These are phyloP conservation scores for Conus canariensis DNA, from an alignment of 2,888 invertebrate species.

Conservation along the genomic window DNA sequence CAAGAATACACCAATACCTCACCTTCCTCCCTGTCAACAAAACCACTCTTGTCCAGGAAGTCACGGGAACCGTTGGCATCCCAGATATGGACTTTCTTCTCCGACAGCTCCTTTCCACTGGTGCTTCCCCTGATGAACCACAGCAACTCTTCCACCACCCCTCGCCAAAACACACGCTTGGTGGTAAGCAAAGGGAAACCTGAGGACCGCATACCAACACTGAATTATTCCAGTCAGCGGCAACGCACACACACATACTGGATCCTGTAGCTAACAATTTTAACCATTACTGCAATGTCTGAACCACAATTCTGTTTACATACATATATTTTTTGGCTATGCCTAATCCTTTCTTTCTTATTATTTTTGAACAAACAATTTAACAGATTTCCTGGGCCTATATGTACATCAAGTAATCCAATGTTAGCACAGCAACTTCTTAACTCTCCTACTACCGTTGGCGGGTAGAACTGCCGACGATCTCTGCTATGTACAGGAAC, in stretches of 20 bases:
- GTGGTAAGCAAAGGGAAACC: constrained; percentile 94
- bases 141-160: constrained; percentile 93
- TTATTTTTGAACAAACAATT: too few species aligned
- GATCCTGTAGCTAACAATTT: too few species aligned
- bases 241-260: not conserved
- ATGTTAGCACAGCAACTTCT: too few species aligned
- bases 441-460: too few species aligned
- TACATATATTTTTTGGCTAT: too few species aligned
- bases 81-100: constrained; percentile 94
- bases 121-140: constrained; percentile 97
- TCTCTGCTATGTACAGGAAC: too few species aligned
- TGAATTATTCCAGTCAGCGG: not conserved
- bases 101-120: constrained; percentile 89
- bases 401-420: too few species aligned
- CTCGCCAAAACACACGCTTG: constrained; percentile 94
- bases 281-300: too few species aligned
- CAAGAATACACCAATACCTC: constrained; percentile 42
- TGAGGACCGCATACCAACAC: constrained; percentile 40
- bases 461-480: too few species aligned
- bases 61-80: constrained; percentile 94
- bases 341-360: too few species aligned
- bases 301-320: too few species aligned
- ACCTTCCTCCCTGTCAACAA: constrained; percentile 91
- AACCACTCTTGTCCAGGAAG: constrained; percentile 92
- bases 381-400: too few species aligned